phyloP scores from a whole-genome alignment of 2,888 invertebrate species.

The Mesodorylaimus sp. region DNA sequence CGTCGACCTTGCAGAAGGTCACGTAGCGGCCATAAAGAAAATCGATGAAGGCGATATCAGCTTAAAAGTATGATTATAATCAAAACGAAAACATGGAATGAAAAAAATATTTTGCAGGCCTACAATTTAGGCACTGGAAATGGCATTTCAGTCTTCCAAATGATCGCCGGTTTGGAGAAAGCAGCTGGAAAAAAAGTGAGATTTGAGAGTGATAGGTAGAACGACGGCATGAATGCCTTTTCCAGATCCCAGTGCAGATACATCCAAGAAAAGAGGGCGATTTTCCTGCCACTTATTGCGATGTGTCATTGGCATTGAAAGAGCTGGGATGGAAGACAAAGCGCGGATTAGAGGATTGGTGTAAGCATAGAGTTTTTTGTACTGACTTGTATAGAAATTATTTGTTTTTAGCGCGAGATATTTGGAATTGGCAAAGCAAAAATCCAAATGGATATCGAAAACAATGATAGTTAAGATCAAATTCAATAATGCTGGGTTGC shows the following conservation, averaged over 20 bases:
- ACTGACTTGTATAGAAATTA: not conserved
- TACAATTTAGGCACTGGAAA: slow-evolving; percentile 85
- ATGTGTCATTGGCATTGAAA: slow-evolving; percentile 55
- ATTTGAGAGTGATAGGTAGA: no score
- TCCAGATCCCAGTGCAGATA: slow-evolving; percentile 52
- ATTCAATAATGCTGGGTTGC: no score
- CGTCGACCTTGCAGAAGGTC: slow-evolving; percentile 74
- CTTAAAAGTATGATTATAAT: slow-evolving; percentile 48
- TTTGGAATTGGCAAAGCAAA: slow-evolving; percentile 83
- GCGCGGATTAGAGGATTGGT: slow-evolving; percentile 64
- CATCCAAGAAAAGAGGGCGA: slow-evolving; percentile 64
- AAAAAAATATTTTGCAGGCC: slow-evolving; percentile 46
- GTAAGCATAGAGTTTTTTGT: slow-evolving; percentile 40
- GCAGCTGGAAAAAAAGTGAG: slow-evolving; percentile 50
- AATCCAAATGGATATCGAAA: slow-evolving; percentile 72
- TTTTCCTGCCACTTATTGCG: slow-evolving; percentile 73
- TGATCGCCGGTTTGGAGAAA: slow-evolving; percentile 67
- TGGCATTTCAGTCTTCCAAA: slow-evolving; percentile 68
- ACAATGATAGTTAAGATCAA: no score
- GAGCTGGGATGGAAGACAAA: slow-evolving; percentile 69
- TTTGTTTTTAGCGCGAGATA: slow-evolving; percentile 41
- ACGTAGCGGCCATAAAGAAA: slow-evolving; percentile 59
- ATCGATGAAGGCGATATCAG: slow-evolving; percentile 46
- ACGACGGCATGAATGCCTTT: no score
- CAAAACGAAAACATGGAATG: no score